Evolutionary conservation across 2,113 vertebrate genomes (phyloP), one percentile per base, ranked within the genome.

Genomic region (Chitala chitala): DNA sequence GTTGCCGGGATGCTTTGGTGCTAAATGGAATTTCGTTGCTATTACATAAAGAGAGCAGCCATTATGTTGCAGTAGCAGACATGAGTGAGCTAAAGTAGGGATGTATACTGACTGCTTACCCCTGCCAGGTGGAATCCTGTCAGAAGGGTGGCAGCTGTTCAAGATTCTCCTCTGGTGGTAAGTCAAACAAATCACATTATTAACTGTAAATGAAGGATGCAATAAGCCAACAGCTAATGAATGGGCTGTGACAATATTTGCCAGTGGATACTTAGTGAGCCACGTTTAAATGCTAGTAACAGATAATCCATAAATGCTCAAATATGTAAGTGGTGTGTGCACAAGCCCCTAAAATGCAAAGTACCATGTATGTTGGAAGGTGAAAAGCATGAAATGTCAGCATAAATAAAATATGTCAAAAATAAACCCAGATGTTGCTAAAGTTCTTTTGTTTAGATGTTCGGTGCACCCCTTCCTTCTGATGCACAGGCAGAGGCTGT

Each of bases 21-120:
- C 87, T 99, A 6, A 98, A 98, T 0, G 89, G 91, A 61, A 92
- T 95, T 0, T 93, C 97, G 70, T 90, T 99, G 83, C 95, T 94
- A 0, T 93, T 98, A 5, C 94, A 96, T 64, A 97, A 96, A 84
- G 96, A 96, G 83, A 93, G 93, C 76, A 96, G 94, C 86, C 94
- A 87, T 76, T 94, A 94, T 0, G 95, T 94, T 0, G 94, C 98
- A 81, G 93, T 98, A 69, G 94, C 94, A 1, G 94, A 94, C 24
- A 89, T 98, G 81, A 95, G 91, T 0, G 94, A 97, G 42, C 82
- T 98, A 68, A 96, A 94, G 84, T 84, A 94, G 56, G 96, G 97
- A 85, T 99, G 96, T 0, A 85, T 98, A 51, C 91, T 98, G 4
- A 96, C 94, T 75, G 94, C 95, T 0, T 95, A 98, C 1, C 92